These are phyloP conservation scores for Diachasmimorpha longicaudata DNA, from an alignment of 1,140 invertebrate species.

Conservation along the genomic window DNA sequence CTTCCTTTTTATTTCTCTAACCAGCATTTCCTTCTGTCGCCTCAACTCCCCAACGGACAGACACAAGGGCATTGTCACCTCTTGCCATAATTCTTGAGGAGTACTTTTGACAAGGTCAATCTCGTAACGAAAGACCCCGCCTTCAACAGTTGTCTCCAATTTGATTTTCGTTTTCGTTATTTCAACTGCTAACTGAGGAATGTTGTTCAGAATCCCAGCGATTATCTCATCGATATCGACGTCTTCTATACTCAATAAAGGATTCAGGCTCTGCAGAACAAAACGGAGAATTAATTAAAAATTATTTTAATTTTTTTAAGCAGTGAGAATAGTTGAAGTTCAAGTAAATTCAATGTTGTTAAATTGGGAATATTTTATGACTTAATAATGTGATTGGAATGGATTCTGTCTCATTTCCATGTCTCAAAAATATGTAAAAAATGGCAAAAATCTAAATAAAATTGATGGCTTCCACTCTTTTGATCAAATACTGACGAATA, in stretches of 20 bases:
- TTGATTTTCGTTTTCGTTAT: conserved; percentile 34
- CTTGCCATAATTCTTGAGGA: conserved; percentile 40
- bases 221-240: conserved; percentile 37
- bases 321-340: background rate
- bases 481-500: no score
- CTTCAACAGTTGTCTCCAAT: conserved; percentile 38
- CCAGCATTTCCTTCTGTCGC: conserved; percentile 36
- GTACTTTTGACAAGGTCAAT: conserved; percentile 43
- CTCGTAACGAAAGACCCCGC: conserved; percentile 44
- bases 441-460: no score
- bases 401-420: no score
- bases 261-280: conserved; percentile 46
- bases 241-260: conserved; percentile 36
- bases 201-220: conserved; percentile 38
- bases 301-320: background rate
- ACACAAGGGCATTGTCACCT: conserved; percentile 46
- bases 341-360: no score
- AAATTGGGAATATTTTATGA: no score
- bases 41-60: conserved; percentile 37
- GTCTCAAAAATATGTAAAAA: no score
- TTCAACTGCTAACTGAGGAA: conserved; percentile 32
- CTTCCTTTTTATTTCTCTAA: conserved; percentile 48
- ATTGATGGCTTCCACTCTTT: no score
- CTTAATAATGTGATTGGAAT: background rate
- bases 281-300: background rate